These are phyloP conservation scores for Oncorhynchus nerka DNA, from an alignment of 2,113 vertebrate genomes.

Conservation along the genomic window DNA sequence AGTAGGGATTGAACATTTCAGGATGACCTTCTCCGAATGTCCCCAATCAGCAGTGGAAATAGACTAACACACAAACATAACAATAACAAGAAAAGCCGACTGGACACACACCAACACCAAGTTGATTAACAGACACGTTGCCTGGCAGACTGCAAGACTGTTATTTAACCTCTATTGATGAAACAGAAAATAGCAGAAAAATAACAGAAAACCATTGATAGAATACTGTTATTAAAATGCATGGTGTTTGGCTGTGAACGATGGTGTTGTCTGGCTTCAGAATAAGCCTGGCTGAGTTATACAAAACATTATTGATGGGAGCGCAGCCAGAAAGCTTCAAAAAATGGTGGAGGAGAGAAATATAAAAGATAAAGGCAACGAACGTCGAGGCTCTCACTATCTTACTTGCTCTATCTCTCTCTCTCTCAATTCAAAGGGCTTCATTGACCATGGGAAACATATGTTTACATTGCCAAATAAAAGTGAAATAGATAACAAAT, in stretches of 20 bases:
- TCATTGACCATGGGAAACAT: no score
- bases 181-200: no score
- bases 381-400: neutral
- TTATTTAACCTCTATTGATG: no score
- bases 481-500: no score
- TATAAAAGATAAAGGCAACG: constrained; percentile 60
- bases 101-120: constrained; percentile 3
- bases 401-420: neutral
- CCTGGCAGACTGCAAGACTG: no score
- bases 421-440: no score
- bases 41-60: constrained; percentile 33
- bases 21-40: constrained; percentile 42
- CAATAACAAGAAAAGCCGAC: constrained; percentile 13
- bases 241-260: constrained; percentile 43
- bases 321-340: constrained; percentile 28
- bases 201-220: no score
- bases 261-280: constrained; percentile 40
- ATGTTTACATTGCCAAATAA: no score
- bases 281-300: constrained; percentile 17
- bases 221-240: constrained; percentile 58
- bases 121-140: neutral
- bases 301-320: constrained; percentile 59
- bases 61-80: neutral
- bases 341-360: constrained; percentile 43
- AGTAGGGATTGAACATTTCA: constrained; percentile 48